Evolutionary conservation across 2,888 invertebrate species (phyloP), one percentile per base, ranked within the genome.

Genomic region (Drosophila macrospina): DNA sequence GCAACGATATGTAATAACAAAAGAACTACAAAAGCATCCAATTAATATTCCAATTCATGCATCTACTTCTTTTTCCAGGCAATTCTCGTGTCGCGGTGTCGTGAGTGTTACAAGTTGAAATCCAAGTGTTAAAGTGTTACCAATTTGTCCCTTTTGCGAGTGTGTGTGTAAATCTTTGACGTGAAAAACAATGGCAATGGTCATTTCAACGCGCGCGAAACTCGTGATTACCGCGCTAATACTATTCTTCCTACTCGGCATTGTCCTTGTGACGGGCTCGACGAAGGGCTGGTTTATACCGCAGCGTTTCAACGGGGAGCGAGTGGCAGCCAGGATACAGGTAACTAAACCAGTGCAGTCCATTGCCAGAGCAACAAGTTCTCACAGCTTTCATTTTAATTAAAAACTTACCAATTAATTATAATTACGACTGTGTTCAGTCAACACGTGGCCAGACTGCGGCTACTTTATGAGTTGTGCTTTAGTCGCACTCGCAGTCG

Each of bases 281-380:
- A 92, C 94, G 39, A 93, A 94, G 76, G 95, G 95, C 77, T 94
- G 94, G 94, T 95, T 95, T 88, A 93, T 93, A 74, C 92, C 93
- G 56, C 92, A 93, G 80, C 92, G 92, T 52, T 91, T 91, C 79
- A 92, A 93, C 78, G 93, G 93, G 81, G 93, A 93, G 74, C 91
- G 93, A 83, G 93, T 93, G 84, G 94, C 93, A 75, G 93, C 93
- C 88, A 92, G 94, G 86, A 93, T 93, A 91, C 94, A 94, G 93
- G 94, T 93, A 93, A 91, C 44, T 56, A 45, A 36, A 45, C 32
- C 42, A 32, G 24, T 37, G 42, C 15, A 7, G 10, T 55, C 16
- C 41, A 36, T 26, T 36, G 26, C n/a, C 24, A 20, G 15, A 44
- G 71, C 78, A 78, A 78, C 78, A 76, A 83, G 84, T 80, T 63